These are phyloP conservation scores for Scolopax bukidnonensis DNA, from an alignment of 2,797 vertebrate genomes.

Conservation along the genomic window DNA sequence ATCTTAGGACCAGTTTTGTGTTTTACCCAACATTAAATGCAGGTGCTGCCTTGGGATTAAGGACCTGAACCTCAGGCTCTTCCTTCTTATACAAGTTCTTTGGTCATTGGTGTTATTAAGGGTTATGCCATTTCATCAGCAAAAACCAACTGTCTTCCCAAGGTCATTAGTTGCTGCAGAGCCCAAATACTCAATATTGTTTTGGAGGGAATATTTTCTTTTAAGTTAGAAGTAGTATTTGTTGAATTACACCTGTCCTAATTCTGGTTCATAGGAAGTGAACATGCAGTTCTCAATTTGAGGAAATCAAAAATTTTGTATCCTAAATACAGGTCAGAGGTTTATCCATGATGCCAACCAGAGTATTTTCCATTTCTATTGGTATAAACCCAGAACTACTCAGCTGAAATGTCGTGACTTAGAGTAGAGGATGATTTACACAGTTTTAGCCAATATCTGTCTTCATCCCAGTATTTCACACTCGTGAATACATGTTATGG, in stretches of 20 bases:
- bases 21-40: not conserved
- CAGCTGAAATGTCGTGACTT: not conserved
- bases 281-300: not conserved
- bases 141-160: not conserved
- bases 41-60: not conserved
- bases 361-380: not conserved
- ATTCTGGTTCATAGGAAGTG: not conserved
- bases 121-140: not conserved
- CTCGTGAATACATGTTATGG: not conserved
- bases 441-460: not conserved
- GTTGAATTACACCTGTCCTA: not conserved
- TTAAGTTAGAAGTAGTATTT: not conserved
- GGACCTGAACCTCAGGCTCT: not conserved
- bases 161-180: not conserved
- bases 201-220: rapidly evolving
- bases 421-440: not conserved
- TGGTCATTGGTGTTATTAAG: not conserved
- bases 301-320: not conserved
- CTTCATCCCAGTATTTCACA: not conserved
- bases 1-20: not conserved
- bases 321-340: not conserved
- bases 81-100: not conserved
- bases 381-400: not conserved
- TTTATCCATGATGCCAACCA: not conserved
- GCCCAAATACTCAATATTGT: not conserved